Base-by-base conservation (phyloP, 2,797 vertebrate genomes). In the Muscicapa comitata region DNA sequence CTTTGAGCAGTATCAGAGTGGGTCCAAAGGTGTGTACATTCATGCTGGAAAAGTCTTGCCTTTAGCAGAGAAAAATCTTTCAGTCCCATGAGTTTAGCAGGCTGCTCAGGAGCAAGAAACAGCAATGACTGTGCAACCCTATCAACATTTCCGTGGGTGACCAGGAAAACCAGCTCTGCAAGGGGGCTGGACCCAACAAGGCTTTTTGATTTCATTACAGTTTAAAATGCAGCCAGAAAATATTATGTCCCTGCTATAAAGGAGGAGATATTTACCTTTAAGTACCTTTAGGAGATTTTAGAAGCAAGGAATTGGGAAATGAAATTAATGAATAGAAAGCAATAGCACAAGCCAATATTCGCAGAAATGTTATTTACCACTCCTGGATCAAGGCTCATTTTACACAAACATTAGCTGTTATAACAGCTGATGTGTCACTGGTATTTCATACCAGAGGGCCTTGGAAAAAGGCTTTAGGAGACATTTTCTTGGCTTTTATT, bases 221-320 rank as follows among this genome's bases (percentile, higher is more conserved):
- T 59, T 70, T 54, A 92, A 59, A 53, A 26, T 33, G 59, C 67
- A 79, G 67, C 48, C 67, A 76, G 88, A 68, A 88, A 43, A 73
- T 70, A 62, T n/a, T 53, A 26, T 29, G 33, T 82, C 35, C 24
- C 35, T 51, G 63, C 63, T 73, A 43, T 74, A 68, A 88, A 71
- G 31, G 57, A 75, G 50, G 72, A 95, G 67, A 43, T 93, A 78
- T 43, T 94, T 93, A 75, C 89, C 71, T 76, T 38, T 33, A 70
- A 57, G 83, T 92, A 73, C 87, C 71, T 76, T 38, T n/a, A 70
- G 59, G 83, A 94, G 65, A 29, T 81, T 91, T 78, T 51, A 95
- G 76, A 95, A 94, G 84, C 74, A 59, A 94, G 83, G 74, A 88
- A 80, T 53, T 93, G 81, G 87, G 79, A 96, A 95, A 92, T 50